A percentile compares a stretch with the other conserved stretches of the same genome.
Evolutionary conservation across 2,797 vertebrate species (phyloP).

Genomic region (Typhlichthys subterraneus): DNA sequence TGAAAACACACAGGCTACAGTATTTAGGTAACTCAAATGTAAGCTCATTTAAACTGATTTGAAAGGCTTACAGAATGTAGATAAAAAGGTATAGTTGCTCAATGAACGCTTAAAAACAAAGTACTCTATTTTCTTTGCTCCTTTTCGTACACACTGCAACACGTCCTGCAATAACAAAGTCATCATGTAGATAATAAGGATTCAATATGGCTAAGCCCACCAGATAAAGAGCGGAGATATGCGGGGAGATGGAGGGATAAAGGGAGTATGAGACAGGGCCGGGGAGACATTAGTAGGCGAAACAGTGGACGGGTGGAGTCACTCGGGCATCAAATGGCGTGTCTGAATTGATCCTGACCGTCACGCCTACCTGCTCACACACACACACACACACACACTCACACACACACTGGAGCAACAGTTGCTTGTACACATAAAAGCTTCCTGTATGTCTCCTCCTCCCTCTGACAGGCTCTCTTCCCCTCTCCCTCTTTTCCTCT

Average conservation of each 20-base stretch:
- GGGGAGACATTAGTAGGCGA: slow-evolving; percentile 38
- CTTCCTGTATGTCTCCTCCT: slow-evolving; percentile 41
- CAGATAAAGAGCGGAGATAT: slow-evolving; percentile 11
- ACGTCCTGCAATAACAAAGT: slow-evolving; percentile 18
- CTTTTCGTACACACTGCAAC: not conserved
- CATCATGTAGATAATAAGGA: slow-evolving; percentile 28
- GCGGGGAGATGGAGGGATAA: slow-evolving; percentile 6
- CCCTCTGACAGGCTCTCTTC: slow-evolving; percentile 3
- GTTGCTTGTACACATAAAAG: slow-evolving; percentile 57
- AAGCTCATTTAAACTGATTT: no score
- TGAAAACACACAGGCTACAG: no score
- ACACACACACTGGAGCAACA: slow-evolving; percentile 50
- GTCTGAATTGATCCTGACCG: slow-evolving; percentile 69
- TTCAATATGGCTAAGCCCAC: slow-evolving; percentile 19
- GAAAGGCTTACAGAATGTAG: no score
- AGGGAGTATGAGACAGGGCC: slow-evolving; percentile 20
- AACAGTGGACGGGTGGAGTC: slow-evolving; percentile 40
- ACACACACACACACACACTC: slow-evolving; percentile 4
- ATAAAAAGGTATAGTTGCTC: no score
- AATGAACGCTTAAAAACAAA: no score
- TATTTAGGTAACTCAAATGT: no score
- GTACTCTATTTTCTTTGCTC: not conserved
- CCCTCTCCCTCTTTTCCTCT: not conserved
- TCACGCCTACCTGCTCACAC: slow-evolving; percentile 35
- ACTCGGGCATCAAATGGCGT: slow-evolving; percentile 69